Evolutionary conservation across 2,797 vertebrate genomes (phyloP), one percentile per base, ranked within the genome.

Genomic region (Galaxias olidus): DNA sequence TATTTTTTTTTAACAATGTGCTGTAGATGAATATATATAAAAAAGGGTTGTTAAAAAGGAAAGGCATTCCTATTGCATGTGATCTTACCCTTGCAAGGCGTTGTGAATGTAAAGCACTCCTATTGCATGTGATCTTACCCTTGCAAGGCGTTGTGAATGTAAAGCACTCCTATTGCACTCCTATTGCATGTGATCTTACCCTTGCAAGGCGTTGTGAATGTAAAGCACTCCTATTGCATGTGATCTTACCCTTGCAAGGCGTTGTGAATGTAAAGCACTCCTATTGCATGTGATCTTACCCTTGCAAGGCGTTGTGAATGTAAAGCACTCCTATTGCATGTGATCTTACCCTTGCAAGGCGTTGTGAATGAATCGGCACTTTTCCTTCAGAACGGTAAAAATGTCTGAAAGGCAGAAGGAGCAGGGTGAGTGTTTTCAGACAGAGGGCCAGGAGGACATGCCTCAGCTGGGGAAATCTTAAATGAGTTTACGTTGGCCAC

Each of bases 11-110:
- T n/a, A n/a, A n/a, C n/a, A n/a, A n/a, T n/a, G n/a, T n/a, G n/a
- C n/a, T n/a, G n/a, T n/a, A n/a, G n/a, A n/a, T n/a, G n/a, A n/a
- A n/a, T n/a, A n/a, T n/a, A n/a, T n/a, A n/a, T n/a, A n/a, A n/a
- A n/a, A n/a, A n/a, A n/a, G 30, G 30, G 30, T 2, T 2, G 30
- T 6, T 30, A 30, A 30, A 30, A 30, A 30, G 30, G 6, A 30
- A 30, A 30, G 30, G 30, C 30, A 30, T 30, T 30, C 30, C 30
- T 30, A 30, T 30, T 30, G 30, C 3, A 52, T 58, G 63, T 45
- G 44, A 44, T 88, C 95, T 92, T 85, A 97, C 97, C 91, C 93
- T 65, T 95, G 92, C 68, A 98, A 87, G 58, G 93, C 90, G 61
- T 86, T 91, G 83, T 97, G 92, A 74, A 96, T 93, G 19, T n/a